Base-by-base conservation (phyloP, 2,888 invertebrate species). In the Ophioninae sp. region DNA sequence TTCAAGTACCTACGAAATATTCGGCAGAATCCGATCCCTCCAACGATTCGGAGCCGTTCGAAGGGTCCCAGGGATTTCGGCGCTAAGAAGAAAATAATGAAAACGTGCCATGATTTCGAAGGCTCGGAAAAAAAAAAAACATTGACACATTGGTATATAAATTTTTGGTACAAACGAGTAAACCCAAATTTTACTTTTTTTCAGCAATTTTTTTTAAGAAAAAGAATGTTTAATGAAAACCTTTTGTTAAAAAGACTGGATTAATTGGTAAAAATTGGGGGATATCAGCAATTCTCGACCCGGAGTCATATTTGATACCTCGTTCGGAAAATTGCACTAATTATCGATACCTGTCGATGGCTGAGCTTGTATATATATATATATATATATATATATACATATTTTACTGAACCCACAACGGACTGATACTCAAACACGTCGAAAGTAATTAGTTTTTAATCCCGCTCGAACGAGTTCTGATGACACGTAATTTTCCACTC, bases 51-150 rank as follows among this genome's bases (percentile, higher is more conserved):
- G 6, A 50, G 17, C 13, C 17, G 17, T 50, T 5, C 50, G 50
- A 50, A 17, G 50, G 50, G 50, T 17, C 13, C 17, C 44, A 30
- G 56, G 70, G 70, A 78, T 64, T 70, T 78, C 56, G 56, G 69
- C 44, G 64, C 44, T 30, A 62, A 77, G 77, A 73, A 62, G 56
- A 77, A 83, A 70, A 70, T 83, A 83, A 83, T 81, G 83, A 83
- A 69, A 81, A 74, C 50, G 6, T 10, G 50, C 50, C 17, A 50
- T 50, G 50, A 50, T 0, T 10, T 10, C 17, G 50, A 17, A 17
- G 17, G 17, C 17, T 13, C 17, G 50, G 3, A 50, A 64, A 50
- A 68, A 77, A 30, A 30, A 30, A 30, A 30, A 30, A 30, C 1
- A 30, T 30, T 44, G 44, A 61, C 44, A 20, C 44, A 61, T 41